These are phyloP conservation scores for Tribolium madens DNA, from an alignment of 1,140 invertebrate genomes.

Conservation along the genomic window DNA sequence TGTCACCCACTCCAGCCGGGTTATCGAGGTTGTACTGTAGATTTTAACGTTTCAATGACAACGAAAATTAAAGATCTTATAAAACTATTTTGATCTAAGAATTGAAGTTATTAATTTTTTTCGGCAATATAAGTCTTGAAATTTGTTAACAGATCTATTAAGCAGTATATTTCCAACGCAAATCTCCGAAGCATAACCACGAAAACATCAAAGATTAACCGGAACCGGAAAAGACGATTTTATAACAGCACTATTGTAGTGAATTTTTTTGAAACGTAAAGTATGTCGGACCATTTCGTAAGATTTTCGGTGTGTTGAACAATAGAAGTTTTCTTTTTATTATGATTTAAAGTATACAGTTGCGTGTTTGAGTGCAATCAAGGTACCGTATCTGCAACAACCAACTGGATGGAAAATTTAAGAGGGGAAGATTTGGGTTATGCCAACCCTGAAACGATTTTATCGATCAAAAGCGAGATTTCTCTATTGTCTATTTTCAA, in stretches of 20 bases:
- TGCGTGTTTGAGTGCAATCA: conserved; percentile 24
- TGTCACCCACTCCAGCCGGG: no score
- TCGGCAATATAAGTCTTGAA: no score
- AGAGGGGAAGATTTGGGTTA: conserved; percentile 17
- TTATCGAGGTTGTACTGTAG: no score
- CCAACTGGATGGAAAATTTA: background rate
- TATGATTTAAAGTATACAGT: conserved; percentile 1
- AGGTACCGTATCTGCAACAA: conserved; percentile 1
- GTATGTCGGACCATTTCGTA: conserved; percentile 14
- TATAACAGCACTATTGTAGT: conserved; percentile 7
- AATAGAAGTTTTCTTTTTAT: conserved; percentile 17
- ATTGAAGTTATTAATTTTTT: no score
- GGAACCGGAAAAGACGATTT: conserved; percentile 23
- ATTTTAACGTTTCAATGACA: no score
- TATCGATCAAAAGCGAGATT: conserved; percentile 13
- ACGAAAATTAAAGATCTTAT: no score
- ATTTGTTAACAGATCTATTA: no score
- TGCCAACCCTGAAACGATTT: conserved; percentile 9
- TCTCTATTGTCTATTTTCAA: background rate
- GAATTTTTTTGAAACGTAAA: conserved; percentile 4
- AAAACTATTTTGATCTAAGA: no score
- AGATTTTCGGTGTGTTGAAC: conserved; percentile 29
- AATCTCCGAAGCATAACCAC: no score
- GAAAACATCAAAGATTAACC: background rate
- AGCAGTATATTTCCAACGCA: no score